phyloP scores from a whole-genome alignment of 2,113 vertebrate species.

The Varanus komodoensis region DNA sequence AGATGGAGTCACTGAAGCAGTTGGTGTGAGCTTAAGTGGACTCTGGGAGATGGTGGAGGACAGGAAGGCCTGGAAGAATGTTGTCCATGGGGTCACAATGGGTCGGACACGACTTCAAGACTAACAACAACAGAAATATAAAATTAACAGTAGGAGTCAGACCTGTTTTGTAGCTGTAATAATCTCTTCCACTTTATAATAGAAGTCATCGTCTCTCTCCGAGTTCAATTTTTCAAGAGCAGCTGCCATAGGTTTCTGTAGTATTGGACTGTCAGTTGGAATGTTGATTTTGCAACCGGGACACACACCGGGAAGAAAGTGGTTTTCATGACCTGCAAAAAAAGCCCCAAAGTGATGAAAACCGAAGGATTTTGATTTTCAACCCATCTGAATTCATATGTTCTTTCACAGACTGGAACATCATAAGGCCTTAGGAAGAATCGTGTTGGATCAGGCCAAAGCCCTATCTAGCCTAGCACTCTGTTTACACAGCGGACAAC shows the following conservation, averaged over 20 bases:
- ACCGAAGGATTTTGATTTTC: background rate
- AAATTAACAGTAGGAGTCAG: background rate
- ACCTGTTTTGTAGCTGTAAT: constrained; percentile 68
- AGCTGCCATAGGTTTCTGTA: constrained; percentile 61
- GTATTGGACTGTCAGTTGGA: constrained; percentile 48
- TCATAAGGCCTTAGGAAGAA: background rate
- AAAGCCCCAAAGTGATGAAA: background rate
- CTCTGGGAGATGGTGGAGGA: too few species aligned
- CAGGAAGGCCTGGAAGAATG: too few species aligned
- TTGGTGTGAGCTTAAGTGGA: too few species aligned
- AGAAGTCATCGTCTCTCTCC: constrained; percentile 52
- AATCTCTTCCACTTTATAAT: constrained; percentile 71
- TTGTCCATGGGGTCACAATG: too few species aligned
- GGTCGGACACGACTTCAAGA: too few species aligned
- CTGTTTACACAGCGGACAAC: too few species aligned
- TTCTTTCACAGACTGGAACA: background rate
- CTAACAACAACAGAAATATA: background rate
- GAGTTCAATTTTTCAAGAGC: constrained; percentile 68
- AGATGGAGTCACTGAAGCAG: too few species aligned
- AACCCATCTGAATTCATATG: background rate
- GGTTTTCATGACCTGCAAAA: background rate
- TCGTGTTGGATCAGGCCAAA: too few species aligned
- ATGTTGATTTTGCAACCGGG: constrained; percentile 26
- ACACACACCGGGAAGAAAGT: accelerated
- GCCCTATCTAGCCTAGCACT: too few species aligned